phyloP scores from a whole-genome alignment of 2,113 vertebrate genomes.

The Planiliza haematocheilus region DNA sequence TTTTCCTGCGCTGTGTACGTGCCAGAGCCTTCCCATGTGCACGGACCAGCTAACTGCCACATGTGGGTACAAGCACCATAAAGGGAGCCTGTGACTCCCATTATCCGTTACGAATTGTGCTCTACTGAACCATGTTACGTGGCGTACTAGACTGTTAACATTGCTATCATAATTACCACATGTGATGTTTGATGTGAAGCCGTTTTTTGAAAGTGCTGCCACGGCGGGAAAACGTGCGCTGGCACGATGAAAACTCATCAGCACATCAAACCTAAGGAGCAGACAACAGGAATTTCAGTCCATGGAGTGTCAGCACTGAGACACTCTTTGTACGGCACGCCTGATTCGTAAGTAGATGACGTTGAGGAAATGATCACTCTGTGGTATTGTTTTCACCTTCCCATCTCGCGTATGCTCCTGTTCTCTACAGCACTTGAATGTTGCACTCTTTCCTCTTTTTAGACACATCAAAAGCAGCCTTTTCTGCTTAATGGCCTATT shows the following conservation, averaged over 20 bases:
- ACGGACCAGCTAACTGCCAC: not conserved
- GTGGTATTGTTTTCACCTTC: constrained; percentile 54
- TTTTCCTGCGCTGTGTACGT: no score
- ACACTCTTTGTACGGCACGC: constrained; percentile 27
- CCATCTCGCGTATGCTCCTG: constrained; percentile 11
- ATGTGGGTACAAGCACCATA: not conserved
- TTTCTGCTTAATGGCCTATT: constrained; percentile 70
- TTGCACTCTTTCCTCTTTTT: constrained; percentile 35
- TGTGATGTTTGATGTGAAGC: constrained; percentile 14
- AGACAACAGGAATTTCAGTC: constrained; percentile 46
- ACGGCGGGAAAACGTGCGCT: not conserved
- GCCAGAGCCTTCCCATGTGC: not conserved
- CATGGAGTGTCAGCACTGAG: constrained; percentile 16
- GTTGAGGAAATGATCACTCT: constrained; percentile 58
- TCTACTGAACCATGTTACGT: not conserved
- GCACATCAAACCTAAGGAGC: constrained; percentile 39
- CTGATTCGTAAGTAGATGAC: constrained; percentile 39
- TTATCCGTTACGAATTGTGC: not conserved
- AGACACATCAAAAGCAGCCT: constrained; percentile 64
- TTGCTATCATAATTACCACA: constrained; percentile 30
- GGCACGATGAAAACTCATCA: constrained; percentile 28
- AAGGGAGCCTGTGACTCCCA: not conserved
- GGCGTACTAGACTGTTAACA: constrained; percentile 9
- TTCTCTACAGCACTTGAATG: constrained; percentile 39
- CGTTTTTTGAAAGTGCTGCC: no score